Conservation (phyloP, 2,888 invertebrate species). For the Ophioninae sp. region DNA sequence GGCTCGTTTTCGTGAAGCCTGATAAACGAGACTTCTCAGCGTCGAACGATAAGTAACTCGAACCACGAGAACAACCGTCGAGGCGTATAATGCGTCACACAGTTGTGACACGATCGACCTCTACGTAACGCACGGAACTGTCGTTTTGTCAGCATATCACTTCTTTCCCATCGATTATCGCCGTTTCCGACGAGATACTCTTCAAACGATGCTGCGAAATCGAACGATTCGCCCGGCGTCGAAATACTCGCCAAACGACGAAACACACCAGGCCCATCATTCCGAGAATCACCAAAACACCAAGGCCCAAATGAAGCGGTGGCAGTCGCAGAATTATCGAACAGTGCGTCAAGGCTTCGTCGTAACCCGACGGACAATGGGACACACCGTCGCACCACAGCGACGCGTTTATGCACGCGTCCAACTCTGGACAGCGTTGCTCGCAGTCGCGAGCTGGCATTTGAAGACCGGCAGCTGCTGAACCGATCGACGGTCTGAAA, state of each 20-base stretch:
- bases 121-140: conserved; percentile 96
- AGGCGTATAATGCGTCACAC: conserved; percentile 85
- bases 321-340: conserved; percentile 90
- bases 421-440: conserved; percentile 80
- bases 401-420: conserved; percentile 79
- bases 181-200: conserved; percentile 91
- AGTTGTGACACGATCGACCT: conserved; percentile 94
- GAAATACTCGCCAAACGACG: conserved; percentile 81
- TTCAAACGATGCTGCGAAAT: conserved; percentile 91
- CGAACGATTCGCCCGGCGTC: conserved; percentile 87
- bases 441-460: conserved; percentile 84
- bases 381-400: conserved; percentile 82
- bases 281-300: conserved; percentile 79
- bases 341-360: conserved; percentile 90
- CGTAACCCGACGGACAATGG: conserved; percentile 83
- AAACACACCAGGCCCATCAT: conserved; percentile 75
- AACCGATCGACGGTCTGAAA: conserved; percentile 73
- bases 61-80: conserved; percentile 65
- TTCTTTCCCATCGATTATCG: conserved; percentile 92
- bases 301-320: conserved; percentile 86
- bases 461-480: conserved; percentile 83
- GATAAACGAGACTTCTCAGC: conserved; percentile 13
- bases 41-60: conserved; percentile 38
- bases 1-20: not conserved
- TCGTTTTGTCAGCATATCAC: conserved; percentile 98